These are phyloP conservation scores for Acheta domesticus DNA, from an alignment of 2,888 invertebrate species.

Conservation along the genomic window DNA sequence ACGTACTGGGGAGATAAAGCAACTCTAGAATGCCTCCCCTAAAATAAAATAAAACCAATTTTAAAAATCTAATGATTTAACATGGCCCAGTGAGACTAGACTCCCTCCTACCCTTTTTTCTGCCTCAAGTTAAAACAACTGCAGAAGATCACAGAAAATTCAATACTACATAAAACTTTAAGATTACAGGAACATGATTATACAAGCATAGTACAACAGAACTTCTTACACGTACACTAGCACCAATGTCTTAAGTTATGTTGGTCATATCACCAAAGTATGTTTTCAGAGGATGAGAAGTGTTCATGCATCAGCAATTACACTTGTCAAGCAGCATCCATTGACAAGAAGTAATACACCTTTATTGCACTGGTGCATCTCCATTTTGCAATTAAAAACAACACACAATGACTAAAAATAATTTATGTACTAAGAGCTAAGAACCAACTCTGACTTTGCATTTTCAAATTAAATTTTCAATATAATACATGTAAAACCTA, in stretches of 20 bases:
- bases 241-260: neutral
- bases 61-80: neutral
- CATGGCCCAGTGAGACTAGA: neutral
- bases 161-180: constrained; percentile 11
- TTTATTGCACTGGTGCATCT: neutral
- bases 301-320: neutral
- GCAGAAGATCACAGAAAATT: constrained; percentile 3
- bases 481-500: neutral
- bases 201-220: constrained; percentile 9
- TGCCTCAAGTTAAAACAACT: neutral
- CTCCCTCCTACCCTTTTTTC: constrained; percentile 5
- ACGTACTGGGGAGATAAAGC: neutral
- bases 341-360: neutral
- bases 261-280: neutral
- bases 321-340: neutral
- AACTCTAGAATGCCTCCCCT: neutral
- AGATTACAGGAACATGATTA: neutral
- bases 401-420: neutral
- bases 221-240: constrained; percentile 6
- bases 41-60: neutral
- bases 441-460: too few relatives aligned
- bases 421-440: too few relatives aligned
- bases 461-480: too few relatives aligned
- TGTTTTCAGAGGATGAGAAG: neutral
- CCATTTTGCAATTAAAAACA: neutral